Base-by-base conservation (phyloP, 1,140 invertebrate genomes). In the Copidosoma floridanum region DNA sequence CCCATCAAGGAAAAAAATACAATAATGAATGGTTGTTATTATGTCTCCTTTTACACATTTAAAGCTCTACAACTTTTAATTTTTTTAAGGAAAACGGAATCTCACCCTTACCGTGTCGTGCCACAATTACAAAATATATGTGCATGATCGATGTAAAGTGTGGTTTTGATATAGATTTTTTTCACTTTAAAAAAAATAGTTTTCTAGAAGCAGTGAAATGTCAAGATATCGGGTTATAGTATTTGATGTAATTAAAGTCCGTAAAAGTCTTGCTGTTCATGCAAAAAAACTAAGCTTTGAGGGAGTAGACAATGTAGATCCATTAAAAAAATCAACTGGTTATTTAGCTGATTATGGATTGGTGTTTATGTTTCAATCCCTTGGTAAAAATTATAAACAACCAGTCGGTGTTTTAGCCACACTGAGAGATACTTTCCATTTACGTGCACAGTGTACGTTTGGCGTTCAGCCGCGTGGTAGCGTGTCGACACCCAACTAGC, bases 271-370 rank as follows among this genome's bases (percentile, higher is more conserved):
- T 10, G 23, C 41, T 24, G 44, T 68, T 1, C 40, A 63, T 37
- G 14, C 20, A 7, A 41, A 51, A 48, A 59, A 29, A 14, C 46
- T 63, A 11, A 44, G 27, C 3, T 66, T 60, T 40, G 41, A 32
- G 24, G 61, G 65, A 3, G 44, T 66, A 1, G 10, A 20, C 2
- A 48, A 63, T 52, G n/a, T n/a, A n/a, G n/a, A n/a, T n/a, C n/a
- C 60, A 61, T 27, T 61, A 64, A 11, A 46, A 65, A 27, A 46
- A 57, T 18, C 55, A 54, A 41, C 54, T 16, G 16, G 55, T 11
- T 60, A 67, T 4, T 58, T 57, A 47, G 67, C 66, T 16, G 52
- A 66, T 41, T 58, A 68, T 56, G 65, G 35, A 12, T 57, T 70
- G 21, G 64, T 68, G 2, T n/a, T n/a, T n/a, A n/a, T n/a, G n/a